Evolutionary conservation across 1,140 invertebrate species (phyloP), one percentile per base, ranked within the genome.

Genomic region (Ceratosolen fusciceps): DNA sequence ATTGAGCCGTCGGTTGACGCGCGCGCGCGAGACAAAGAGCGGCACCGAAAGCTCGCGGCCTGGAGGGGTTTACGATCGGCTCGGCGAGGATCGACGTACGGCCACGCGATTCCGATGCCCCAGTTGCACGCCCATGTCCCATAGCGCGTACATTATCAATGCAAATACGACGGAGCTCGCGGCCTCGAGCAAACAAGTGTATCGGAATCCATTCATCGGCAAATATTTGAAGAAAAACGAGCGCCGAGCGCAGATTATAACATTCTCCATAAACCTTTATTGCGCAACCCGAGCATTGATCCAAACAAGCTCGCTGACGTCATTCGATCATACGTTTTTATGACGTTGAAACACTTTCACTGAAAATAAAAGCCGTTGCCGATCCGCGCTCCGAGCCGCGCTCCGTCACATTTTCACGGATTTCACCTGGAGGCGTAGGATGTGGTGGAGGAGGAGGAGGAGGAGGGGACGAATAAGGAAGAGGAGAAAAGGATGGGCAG

Each of bases 261-360:
- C 24, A 68, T 47, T 26, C 39, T 68, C 39, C 67, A 68, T 65
- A 65, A 65, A 37, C 37, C 37, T 68, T 68, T 68, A 47, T 47
- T 47, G 19, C 67, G 29, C 24, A 47, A 68, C 37, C 39, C 24
- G n/a, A 5, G 47, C 43, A 68, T 39, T 68, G 67, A 67, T 65
- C 31, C 19, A 9, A 65, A 14, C 31, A n/a, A n/a, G 10, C 0
- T 34, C 16, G n/a, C 21, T 16, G 19, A 65, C 31, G 34, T 37
- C 31, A 65, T 8, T 1, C 19, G 19, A 37, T 19, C n/a, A n/a
- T 65, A 31, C 14, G n/a, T 37, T 37, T 37, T 31, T 37, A 65
- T 37, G 37, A 65, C 14, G n/a, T 10, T 37, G 4, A 7, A n/a
- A 34, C 37, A 37, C 60, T 65, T n/a, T 19, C 31, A n/a, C 31